phyloP scores from a whole-genome alignment of 1,140 invertebrate species.

The Aphelinus atriplicis region DNA sequence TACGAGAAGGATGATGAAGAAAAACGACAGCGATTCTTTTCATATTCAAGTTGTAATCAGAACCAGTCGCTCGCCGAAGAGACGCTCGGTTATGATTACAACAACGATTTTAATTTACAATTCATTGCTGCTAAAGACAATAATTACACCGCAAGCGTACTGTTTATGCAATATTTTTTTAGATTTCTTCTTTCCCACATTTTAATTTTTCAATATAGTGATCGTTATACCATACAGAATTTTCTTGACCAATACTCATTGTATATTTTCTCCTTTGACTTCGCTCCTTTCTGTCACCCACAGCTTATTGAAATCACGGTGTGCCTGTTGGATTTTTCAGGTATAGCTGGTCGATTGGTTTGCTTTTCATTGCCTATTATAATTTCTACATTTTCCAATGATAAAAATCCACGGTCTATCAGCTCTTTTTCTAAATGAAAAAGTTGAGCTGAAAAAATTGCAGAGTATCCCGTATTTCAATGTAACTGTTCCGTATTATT shows the following conservation, averaged over 20 bases:
- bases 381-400: too few relatives aligned
- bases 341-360: conserved; percentile 17
- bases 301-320: conserved; percentile 17
- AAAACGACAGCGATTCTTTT: conserved; percentile 33
- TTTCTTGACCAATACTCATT: conserved; percentile 16
- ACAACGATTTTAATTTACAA: conserved; percentile 44
- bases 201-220: conserved; percentile 32
- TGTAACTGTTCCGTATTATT: too few relatives aligned
- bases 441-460: too few relatives aligned
- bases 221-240: conserved; percentile 31
- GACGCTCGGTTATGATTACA: conserved; percentile 41
- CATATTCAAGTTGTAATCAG: conserved; percentile 40
- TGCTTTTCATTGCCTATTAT: background rate
- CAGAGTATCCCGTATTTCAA: too few relatives aligned
- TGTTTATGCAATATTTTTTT: conserved; percentile 39
- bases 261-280: conserved; percentile 26
- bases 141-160: conserved; percentile 44
- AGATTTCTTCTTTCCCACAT: conserved; percentile 35
- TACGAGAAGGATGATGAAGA: conserved; percentile 2
- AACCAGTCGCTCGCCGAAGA: conserved; percentile 33
- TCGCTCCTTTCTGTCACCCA: conserved; percentile 7
- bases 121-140: conserved; percentile 48
- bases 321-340: background rate
- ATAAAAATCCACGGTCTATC: too few relatives aligned
- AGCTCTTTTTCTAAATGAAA: too few relatives aligned